Base-by-base conservation (phyloP, 2,888 invertebrate species). In the Cyclophora albipunctata region DNA sequence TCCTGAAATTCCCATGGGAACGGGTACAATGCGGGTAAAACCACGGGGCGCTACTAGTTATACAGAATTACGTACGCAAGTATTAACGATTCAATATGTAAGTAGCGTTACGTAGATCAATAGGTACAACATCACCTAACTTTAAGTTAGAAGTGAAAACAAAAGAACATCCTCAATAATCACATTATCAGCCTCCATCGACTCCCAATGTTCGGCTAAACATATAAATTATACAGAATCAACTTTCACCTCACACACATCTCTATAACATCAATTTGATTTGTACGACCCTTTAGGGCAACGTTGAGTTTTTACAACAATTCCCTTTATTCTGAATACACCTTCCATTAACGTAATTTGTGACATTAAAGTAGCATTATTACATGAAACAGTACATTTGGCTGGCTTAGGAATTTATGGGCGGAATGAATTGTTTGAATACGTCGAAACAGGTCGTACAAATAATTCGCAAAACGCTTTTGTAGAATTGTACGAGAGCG, bases 211-310 rank as follows among this genome's bases (percentile, higher is more conserved):
- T 43, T 43, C 43, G 43, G 42, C 5, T 5, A 59, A 57, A 58
- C 58, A 57, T 52, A 57, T 58, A 60, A 56, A 60, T 60, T 58
- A 59, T 58, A 58, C 54, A 59, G 54, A 50, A 61, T 64, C 51
- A 63, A 62, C 58, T 70, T 72, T 73, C 69, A 53, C 54, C 54
- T 62, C 68, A 62, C 62, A 61, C 55, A 54, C 63, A 58, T 58
- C 57, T 65, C 58, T 58, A 56, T 57, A 54, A 58, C 60, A 66
- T 58, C 62, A 69, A 73, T 75, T 71, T 69, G 71, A 75, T 75
- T 75, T 69, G 66, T 63, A 64, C 63, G 61, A 20, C 62, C 63
- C 62, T 63, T 63, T 55, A 45, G 57, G 44, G 49, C 46, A 52
- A 53, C 45, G 50, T 45, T 53, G 46, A 54, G 53, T 45, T 49